A percentile compares a stretch with the other conserved stretches of the same genome.
phyloP scores from a whole-genome alignment of 2,888 invertebrate species.

The Torymus aiolomorphi region DNA sequence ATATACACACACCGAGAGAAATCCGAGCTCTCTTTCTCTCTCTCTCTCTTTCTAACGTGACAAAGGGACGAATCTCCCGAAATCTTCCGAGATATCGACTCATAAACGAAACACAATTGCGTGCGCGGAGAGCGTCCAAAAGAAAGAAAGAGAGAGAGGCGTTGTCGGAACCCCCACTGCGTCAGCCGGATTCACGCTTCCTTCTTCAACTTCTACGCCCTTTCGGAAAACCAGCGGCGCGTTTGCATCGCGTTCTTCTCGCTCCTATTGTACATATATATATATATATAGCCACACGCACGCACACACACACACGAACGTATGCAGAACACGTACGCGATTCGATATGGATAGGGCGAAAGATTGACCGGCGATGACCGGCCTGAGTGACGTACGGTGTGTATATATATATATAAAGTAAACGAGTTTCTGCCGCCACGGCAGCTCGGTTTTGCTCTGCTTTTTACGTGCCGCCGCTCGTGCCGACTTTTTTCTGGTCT shows the following conservation, averaged over 20 bases:
- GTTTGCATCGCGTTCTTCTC: conserved; percentile 14
- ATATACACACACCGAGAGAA: not conserved
- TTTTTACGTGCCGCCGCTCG: not conserved
- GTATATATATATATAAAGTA: conserved; percentile 18
- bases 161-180: conserved; percentile 24
- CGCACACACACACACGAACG: too few relatives aligned
- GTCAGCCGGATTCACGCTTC: conserved; percentile 50
- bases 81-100: conserved; percentile 25
- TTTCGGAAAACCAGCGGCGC: conserved; percentile 23
- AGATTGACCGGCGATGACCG: conserved; percentile 46
- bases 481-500: conserved; percentile 6
- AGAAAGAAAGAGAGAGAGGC: not conserved
- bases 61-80: not conserved
- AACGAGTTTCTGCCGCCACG: conserved; percentile 30
- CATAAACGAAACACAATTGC: conserved; percentile 26
- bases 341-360: conserved; percentile 25
- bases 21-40: not conserved
- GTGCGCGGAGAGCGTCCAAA: conserved; percentile 6
- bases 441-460: not conserved
- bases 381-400: not conserved
- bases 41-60: too few relatives aligned
- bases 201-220: conserved; percentile 15
- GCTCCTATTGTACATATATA: not conserved
- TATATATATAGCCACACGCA: too few relatives aligned
- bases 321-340: not conserved